Base-by-base conservation (phyloP, 2,797 vertebrate genomes). In the Neosilurus hyrtlii region DNA sequence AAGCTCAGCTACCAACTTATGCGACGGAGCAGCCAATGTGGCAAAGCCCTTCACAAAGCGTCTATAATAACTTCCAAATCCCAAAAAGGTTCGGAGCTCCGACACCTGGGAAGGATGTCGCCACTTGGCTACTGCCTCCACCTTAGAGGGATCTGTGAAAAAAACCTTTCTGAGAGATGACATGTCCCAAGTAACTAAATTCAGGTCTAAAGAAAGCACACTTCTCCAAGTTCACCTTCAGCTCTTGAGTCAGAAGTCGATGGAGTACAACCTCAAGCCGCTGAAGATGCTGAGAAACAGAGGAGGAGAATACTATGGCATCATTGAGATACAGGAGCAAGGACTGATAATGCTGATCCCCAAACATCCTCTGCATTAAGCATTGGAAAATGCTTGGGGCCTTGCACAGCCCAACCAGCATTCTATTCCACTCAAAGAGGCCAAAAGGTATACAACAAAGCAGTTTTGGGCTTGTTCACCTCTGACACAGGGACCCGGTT, bases 361-460 rank as follows among this genome's bases (percentile, higher is more conserved):
- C 85, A 73, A 84, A 86, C 22, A 86, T 54, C n/a, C 65, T 7
- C 12, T 57, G 8, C 56, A 57, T 57, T 5, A 57, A 18, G 1
- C 56, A 0, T 7, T 57, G 56, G 6, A 57, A 57, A 30, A 30
- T 30, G 30, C 30, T 30, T 30, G 30, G 30, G 30, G 30, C 30
- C 1, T 30, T 30, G 30, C 54, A 56, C 3, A 56, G 15, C 15
- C 54, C 15, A 5, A 56, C 14, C 14, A 15, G 54, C 15, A 5
- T 56, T 0, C 54, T 14, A 20, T 61, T 20, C 30, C 30, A 30
- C 30, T 30, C 30, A 30, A 30, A 30, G 30, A 30, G 30, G 30
- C 30, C 30, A 30, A 30, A 30, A 30, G 30, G 30, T 30, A 30
- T 30, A 30, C 30, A 30, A 30, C 1, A 30, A 30, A 30, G 30